A percentile compares a stretch with the other conserved stretches of the same genome.
Conservation (phyloP, 2,888 invertebrate genomes). For the Tubiluchus corallicola region DNA sequence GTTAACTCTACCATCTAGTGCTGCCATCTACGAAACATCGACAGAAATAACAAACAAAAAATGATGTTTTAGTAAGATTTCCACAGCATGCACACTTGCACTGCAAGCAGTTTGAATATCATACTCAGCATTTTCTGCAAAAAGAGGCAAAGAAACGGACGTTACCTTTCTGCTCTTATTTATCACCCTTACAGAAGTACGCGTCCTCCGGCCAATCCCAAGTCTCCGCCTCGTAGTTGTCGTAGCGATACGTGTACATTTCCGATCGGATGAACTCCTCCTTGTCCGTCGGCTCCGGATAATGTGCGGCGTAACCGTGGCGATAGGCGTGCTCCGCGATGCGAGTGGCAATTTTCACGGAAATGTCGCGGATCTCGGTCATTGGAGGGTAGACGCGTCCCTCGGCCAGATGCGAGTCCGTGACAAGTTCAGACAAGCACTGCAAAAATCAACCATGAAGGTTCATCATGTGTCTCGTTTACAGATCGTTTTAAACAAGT, state of each 20-base stretch:
- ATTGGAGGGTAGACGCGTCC: slow-evolving; percentile 87
- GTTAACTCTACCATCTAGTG: too few species aligned
- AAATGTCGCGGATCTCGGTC: slow-evolving; percentile 58
- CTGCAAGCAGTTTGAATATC: too few species aligned
- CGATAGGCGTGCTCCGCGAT: slow-evolving; percentile 62
- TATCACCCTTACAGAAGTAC: background rate
- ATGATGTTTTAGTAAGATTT: too few species aligned
- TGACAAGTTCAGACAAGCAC: slow-evolving; percentile 60
- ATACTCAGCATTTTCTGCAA: too few species aligned
- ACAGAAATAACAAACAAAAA: too few species aligned
- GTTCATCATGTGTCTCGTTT: background rate
- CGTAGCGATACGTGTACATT: slow-evolving; percentile 32
- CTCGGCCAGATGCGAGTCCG: slow-evolving; percentile 52
- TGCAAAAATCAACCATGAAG: slow-evolving; percentile 26
- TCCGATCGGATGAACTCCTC: slow-evolving; percentile 31
- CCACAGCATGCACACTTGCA: too few species aligned
- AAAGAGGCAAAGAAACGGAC: too few species aligned
- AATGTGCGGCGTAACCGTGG: slow-evolving; percentile 31
- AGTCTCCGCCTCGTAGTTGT: slow-evolving; percentile 29
- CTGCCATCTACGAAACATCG: too few species aligned
- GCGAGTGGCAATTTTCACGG: slow-evolving; percentile 61
- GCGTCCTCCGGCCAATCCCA: slow-evolving; percentile 30
- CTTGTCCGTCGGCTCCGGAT: slow-evolving; percentile 37
- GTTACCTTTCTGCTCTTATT: too few species aligned
- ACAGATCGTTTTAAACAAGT: too few species aligned